A percentile compares a stretch with the other conserved stretches of the same genome.
phyloP scores from a whole-genome alignment of 1,140 invertebrate genomes.

The Drosophila sulfurigaster region DNA sequence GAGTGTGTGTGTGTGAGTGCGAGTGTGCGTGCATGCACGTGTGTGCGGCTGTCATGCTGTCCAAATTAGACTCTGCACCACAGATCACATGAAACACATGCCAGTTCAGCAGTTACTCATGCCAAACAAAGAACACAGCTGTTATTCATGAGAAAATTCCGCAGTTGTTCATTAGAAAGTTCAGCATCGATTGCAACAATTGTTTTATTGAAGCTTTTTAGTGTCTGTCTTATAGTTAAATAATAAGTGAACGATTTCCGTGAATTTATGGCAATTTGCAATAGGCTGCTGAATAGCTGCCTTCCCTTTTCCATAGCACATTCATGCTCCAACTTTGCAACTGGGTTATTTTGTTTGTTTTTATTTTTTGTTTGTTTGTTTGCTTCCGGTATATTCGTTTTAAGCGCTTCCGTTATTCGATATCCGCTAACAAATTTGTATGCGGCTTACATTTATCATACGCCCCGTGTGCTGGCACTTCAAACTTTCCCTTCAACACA shows the following conservation, averaged over 20 bases:
- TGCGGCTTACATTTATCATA: slow-evolving; percentile 71
- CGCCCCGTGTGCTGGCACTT: slow-evolving; percentile 52
- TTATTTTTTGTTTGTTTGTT: slow-evolving; percentile 1
- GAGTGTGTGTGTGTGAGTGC: neutral
- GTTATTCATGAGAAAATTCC: no score
- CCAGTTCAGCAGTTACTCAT: neutral
- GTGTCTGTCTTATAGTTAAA: neutral
- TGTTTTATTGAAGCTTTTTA: neutral
- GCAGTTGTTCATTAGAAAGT: no score
- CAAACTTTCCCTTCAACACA: neutral
- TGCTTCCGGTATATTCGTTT: slow-evolving; percentile 15
- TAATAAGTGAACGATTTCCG: neutral
- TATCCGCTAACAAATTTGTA: slow-evolving; percentile 61
- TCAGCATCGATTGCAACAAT: no score
- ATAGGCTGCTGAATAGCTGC: neutral
- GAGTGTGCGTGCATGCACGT: no score
- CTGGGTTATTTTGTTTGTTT: neutral
- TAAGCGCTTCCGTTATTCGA: slow-evolving; percentile 56
- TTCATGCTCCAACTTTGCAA: slow-evolving; percentile 2
- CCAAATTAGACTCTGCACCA: neutral
- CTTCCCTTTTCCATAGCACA: neutral
- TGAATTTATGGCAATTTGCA: neutral
- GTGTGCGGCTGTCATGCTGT: no score
- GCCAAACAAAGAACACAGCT: no score
- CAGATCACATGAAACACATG: neutral